Conservation (phyloP, 2,888 invertebrate species). For the Metalampra italica region DNA sequence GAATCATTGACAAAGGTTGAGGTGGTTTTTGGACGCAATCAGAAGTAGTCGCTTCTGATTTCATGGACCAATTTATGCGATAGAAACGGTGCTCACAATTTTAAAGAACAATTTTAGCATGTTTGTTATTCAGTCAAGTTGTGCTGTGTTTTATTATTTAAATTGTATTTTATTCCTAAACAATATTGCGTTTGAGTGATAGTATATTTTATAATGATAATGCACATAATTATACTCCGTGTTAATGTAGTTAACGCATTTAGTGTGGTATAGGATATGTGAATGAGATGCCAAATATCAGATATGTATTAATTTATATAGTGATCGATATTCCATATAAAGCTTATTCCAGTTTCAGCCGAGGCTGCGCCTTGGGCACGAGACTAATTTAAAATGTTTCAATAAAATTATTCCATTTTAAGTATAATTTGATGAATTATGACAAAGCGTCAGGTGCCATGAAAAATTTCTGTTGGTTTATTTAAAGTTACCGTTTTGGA, state of each 20-base stretch:
- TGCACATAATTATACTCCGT: constrained; percentile 34
- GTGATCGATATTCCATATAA: constrained; percentile 33
- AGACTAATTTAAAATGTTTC: background rate
- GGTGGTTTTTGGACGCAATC: constrained; percentile 13
- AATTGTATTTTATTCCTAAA: constrained; percentile 39
- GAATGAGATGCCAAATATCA: constrained; percentile 74
- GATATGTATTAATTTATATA: constrained; percentile 39
- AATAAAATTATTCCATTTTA: background rate
- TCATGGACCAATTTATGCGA: constrained; percentile 12
- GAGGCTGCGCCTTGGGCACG: constrained; percentile 36
- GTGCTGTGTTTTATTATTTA: constrained; percentile 57
- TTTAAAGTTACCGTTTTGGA: constrained; percentile 44
- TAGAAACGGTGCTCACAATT: constrained; percentile 34
- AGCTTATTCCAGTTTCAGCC: constrained; percentile 39
- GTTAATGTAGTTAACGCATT: constrained; percentile 36
- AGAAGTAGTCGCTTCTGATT: constrained; percentile 14
- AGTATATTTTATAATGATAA: constrained; percentile 30
- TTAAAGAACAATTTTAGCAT: constrained; percentile 25
- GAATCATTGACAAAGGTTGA: background rate
- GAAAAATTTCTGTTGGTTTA: constrained; percentile 23
- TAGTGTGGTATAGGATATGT: constrained; percentile 51
- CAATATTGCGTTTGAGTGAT: constrained; percentile 47
- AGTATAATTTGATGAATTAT: constrained; percentile 1
- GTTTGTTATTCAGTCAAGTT: constrained; percentile 41
- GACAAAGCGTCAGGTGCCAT: constrained; percentile 39